Conservation (phyloP, 2,113 vertebrate species). For the Xenopus borealis region DNA sequence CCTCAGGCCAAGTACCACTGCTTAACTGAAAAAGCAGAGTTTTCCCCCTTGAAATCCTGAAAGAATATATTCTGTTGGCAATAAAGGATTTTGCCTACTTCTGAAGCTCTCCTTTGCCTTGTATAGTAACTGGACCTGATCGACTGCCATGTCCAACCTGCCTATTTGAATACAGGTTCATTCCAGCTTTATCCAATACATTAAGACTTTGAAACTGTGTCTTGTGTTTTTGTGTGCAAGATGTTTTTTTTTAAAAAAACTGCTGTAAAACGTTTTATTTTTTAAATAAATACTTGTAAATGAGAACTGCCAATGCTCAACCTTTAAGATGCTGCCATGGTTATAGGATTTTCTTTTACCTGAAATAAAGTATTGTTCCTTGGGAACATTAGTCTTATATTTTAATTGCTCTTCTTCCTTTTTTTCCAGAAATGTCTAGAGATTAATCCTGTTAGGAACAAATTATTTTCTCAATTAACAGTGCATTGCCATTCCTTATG, state of each 20-base stretch:
- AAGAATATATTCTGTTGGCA: constrained; percentile 20
- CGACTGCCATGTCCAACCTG: background rate
- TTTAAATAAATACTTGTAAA: too few relatives aligned
- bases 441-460: constrained; percentile 5
- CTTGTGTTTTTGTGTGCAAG: too few relatives aligned
- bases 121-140: background rate
- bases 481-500: constrained; percentile 16
- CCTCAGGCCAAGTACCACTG: constrained; percentile 13
- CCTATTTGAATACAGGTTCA: too few relatives aligned
- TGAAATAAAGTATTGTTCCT: background rate
- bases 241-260: too few relatives aligned
- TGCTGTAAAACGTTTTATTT: too few relatives aligned
- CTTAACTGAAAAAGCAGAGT: constrained; percentile 11
- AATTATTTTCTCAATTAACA: constrained; percentile 31
- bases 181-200: too few relatives aligned
- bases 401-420: constrained; percentile 16
- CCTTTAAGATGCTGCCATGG: background rate
- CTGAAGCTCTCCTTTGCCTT: background rate
- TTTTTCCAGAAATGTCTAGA: background rate
- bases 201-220: too few relatives aligned
- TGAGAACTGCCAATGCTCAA: too few relatives aligned
- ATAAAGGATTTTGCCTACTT: background rate
- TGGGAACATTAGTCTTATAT: background rate
- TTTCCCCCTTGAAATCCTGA: constrained; percentile 19
- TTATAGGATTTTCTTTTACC: background rate